phyloP scores from a whole-genome alignment of 92 coral and sea anemone genomes.

The Epizoanthus illoricatus region DNA sequence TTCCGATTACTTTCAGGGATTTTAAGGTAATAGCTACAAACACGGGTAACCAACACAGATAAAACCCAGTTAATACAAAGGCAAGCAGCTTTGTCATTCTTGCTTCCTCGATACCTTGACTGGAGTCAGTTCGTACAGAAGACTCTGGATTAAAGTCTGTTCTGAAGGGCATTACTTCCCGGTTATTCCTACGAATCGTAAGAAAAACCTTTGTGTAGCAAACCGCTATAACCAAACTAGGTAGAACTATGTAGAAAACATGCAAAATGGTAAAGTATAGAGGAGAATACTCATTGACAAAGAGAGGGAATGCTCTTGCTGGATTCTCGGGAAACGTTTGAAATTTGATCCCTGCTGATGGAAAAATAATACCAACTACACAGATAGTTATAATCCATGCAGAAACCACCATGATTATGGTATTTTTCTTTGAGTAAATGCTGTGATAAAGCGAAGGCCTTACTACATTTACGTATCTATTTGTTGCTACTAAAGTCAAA shows the following conservation, averaged over 20 bases:
- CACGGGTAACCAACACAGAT: conserved; percentile 14
- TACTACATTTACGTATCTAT: conserved; percentile 15
- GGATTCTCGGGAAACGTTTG: conserved; percentile 8
- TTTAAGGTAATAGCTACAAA: not conserved
- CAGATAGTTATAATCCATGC: not conserved
- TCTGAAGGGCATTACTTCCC: no score
- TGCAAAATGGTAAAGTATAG: conserved; percentile 1
- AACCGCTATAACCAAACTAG: conserved; percentile 6
- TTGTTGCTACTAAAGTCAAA: conserved; percentile 14
- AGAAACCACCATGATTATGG: conserved; percentile 7
- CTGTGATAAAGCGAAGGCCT: not conserved
- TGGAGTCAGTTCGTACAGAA: no score
- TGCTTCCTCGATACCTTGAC: not conserved
- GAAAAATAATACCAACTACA: conserved; percentile 17
- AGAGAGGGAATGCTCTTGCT: conserved; percentile 26
- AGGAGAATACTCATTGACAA: not conserved
- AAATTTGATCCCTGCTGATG: conserved; percentile 12
- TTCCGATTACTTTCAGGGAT: not conserved
- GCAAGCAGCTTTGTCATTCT: conserved; percentile 2
- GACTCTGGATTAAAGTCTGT: no score
- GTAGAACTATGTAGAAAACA: conserved; percentile 10
- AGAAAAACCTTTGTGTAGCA: conserved; percentile 13
- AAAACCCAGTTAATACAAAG: conserved; percentile 11
- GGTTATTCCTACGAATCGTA: conserved; percentile 9
- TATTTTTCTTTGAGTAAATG: conserved; percentile 18